A percentile compares a stretch with the other conserved stretches of the same genome.
Conservation (phyloP, 2,797 vertebrate genomes). For the Ambastaia sidthimunki region DNA sequence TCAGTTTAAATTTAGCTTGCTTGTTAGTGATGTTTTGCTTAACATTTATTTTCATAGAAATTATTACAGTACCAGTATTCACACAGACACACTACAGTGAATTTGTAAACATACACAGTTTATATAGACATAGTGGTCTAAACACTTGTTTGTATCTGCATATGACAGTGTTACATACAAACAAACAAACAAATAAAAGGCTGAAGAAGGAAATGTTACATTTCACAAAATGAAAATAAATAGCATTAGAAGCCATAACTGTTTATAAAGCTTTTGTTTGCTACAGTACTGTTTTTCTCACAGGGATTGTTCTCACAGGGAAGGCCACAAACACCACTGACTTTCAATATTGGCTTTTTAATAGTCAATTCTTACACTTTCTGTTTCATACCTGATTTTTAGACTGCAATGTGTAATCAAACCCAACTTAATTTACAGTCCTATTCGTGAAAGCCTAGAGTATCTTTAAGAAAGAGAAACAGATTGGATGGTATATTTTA, state of each 20-base stretch:
- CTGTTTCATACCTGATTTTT: too few relatives aligned
- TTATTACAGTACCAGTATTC: background rate
- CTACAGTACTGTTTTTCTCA: background rate
- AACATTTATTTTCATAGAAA: background rate
- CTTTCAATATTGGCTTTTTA: background rate
- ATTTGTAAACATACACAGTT: background rate
- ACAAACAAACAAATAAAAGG: background rate
- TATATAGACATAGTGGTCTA: too few relatives aligned
- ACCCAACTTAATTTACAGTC: too few relatives aligned
- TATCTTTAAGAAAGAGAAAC: too few relatives aligned
- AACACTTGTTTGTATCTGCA: background rate
- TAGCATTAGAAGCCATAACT: background rate
- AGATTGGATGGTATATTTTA: too few relatives aligned
- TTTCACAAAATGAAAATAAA: too few relatives aligned
- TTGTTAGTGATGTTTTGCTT: constrained; percentile 1
- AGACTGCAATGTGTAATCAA: too few relatives aligned
- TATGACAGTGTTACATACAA: background rate
- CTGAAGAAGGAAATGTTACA: background rate
- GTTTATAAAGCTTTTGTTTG: background rate
- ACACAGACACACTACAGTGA: background rate
- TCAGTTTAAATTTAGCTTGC: background rate
- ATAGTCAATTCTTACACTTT: background rate
- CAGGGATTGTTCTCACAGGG: background rate
- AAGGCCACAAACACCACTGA: background rate
- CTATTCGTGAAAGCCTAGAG: too few relatives aligned